phyloP scores from a whole-genome alignment of 2,888 invertebrate genomes.

The Patella pellucida region DNA sequence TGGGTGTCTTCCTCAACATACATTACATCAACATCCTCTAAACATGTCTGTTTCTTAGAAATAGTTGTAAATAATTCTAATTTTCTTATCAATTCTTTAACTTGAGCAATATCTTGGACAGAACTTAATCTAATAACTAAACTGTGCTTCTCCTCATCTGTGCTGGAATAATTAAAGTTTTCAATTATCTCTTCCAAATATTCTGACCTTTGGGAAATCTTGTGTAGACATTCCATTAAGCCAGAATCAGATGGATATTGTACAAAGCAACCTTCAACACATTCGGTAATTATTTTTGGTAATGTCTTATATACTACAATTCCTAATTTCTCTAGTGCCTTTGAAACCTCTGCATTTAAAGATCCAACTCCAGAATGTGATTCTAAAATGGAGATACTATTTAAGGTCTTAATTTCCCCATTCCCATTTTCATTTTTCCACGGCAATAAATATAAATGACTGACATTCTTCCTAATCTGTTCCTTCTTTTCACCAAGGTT shows the following conservation, averaged over 20 bases:
- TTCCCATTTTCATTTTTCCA: neutral
- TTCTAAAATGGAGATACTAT: neutral
- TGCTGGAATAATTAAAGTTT: too few species aligned
- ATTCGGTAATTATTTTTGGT: neutral
- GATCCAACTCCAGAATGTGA: neutral
- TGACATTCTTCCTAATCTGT: neutral
- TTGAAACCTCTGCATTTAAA: neutral
- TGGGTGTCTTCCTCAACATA: neutral
- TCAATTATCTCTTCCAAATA: neutral
- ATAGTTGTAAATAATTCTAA: neutral
- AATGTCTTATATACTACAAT: neutral
- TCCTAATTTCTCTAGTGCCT: neutral
- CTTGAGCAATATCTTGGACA: too few species aligned
- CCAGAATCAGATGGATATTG: conserved; percentile 26
- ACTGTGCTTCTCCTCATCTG: too few species aligned
- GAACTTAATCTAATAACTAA: too few species aligned
- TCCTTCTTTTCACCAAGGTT: neutral
- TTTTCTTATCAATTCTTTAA: neutral
- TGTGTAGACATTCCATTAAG: conserved; percentile 14
- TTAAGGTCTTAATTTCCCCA: too few species aligned
- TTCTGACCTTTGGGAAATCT: neutral
- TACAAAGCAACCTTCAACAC: conserved; percentile 20
- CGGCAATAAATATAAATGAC: neutral
- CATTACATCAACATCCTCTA: neutral
- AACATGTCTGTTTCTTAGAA: neutral